Evolutionary conservation across 2,797 vertebrate species (phyloP).

Genomic region (Rhynchotus rufescens): DNA sequence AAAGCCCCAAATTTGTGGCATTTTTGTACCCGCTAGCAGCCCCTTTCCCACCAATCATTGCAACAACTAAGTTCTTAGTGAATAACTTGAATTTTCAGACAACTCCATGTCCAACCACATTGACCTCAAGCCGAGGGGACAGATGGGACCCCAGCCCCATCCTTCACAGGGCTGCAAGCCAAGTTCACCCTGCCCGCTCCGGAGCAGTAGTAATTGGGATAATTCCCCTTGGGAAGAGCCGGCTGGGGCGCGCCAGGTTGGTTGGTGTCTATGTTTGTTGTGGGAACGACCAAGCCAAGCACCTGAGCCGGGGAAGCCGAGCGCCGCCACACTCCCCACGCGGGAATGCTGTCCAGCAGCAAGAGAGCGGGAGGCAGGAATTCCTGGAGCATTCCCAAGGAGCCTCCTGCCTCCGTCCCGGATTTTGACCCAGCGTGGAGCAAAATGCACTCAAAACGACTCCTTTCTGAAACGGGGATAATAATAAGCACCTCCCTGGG

Average conservation of each 20-base stretch:
- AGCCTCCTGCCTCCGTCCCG: not conserved
- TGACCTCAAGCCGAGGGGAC: not conserved
- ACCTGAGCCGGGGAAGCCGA: not conserved
- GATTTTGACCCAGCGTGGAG: not conserved
- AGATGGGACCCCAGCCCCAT: not conserved
- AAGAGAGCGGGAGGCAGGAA: not conserved
- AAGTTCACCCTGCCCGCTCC: not conserved
- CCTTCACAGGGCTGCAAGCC: not conserved
- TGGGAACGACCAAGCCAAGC: not conserved
- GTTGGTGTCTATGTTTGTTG: not conserved
- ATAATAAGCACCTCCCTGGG: not conserved
- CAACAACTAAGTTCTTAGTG: slow-evolving; percentile 20
- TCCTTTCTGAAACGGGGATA: not conserved
- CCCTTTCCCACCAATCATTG: slow-evolving; percentile 50
- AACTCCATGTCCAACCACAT: not conserved
- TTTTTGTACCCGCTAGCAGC: slow-evolving; percentile 51
- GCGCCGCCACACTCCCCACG: slow-evolving; percentile 30
- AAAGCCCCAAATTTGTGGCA: slow-evolving; percentile 9
- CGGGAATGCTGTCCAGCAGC: slow-evolving; percentile 47
- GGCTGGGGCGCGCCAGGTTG: not conserved
- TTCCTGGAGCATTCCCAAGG: not conserved
- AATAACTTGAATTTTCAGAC: not conserved
- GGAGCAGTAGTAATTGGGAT: too few species aligned
- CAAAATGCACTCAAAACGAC: not conserved
- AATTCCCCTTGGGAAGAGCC: not conserved